A percentile compares a stretch with the other conserved stretches of the same genome.
These are phyloP conservation scores for Zosterops japonicus DNA, from an alignment of 2,113 vertebrate species.

Conservation along the genomic window DNA sequence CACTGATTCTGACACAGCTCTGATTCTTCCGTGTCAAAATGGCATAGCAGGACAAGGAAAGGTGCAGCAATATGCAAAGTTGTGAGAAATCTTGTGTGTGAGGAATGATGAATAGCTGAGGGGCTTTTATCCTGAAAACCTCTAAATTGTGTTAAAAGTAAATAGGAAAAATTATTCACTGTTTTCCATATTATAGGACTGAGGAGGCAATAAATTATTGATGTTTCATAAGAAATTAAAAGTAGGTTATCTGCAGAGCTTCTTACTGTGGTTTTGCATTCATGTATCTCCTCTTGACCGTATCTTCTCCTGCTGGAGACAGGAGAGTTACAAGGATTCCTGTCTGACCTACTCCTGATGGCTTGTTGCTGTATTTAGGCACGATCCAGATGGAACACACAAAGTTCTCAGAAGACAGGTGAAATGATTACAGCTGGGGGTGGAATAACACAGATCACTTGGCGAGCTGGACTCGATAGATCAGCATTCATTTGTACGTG, in stretches of 20 bases:
- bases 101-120: not conserved
- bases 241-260: not conserved
- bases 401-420: not conserved
- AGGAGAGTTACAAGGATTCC: not conserved
- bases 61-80: not conserved
- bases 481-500: not conserved
- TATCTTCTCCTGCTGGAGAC: not conserved
- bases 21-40: not conserved
- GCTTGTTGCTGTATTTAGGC: not conserved
- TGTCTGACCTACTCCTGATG: not conserved
- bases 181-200: not conserved
- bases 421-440: not conserved
- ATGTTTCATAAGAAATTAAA: not conserved
- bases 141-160: not conserved
- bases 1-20: not conserved
- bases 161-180: not conserved
- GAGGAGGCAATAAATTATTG: not conserved
- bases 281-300: not conserved
- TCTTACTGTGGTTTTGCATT: not conserved
- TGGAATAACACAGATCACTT: not conserved
- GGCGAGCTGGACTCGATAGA: accelerated
- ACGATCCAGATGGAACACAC: not conserved
- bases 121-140: not conserved
- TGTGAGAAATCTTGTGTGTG: not conserved
- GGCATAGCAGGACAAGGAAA: not conserved